Conservation (phyloP, 1,140 invertebrate species). For the Spodoptera frugiperda region DNA sequence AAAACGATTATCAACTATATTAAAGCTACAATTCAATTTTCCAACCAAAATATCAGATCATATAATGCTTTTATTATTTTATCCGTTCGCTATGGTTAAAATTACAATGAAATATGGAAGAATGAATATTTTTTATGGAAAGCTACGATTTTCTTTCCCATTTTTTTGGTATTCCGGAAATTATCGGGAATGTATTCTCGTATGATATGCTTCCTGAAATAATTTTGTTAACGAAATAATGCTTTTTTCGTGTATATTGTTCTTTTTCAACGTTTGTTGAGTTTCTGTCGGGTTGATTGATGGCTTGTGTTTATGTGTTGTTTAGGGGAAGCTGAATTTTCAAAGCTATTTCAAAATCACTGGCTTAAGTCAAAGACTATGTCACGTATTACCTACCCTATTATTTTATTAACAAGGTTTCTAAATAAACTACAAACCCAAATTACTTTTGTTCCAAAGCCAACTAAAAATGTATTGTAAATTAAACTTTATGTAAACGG, state of each 20-base stretch:
- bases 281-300: conserved; percentile 13
- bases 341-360: background rate
- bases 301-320: background rate
- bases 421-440: too few species aligned
- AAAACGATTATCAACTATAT: too few species aligned
- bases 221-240: conserved; percentile 6
- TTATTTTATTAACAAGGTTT: too few species aligned
- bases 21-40: too few species aligned
- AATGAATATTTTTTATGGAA: background rate
- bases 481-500: too few species aligned
- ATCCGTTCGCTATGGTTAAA: background rate
- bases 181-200: background rate
- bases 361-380: too few species aligned
- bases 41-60: too few species aligned
- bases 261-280: background rate
- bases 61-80: background rate
- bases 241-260: conserved; percentile 14
- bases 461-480: too few species aligned
- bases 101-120: background rate
- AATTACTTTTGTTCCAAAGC: too few species aligned
- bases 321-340: background rate
- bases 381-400: too few species aligned
- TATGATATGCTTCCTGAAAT: background rate
- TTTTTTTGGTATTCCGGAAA: background rate
- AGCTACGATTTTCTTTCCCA: background rate